Evolutionary conservation across 2,113 vertebrate genomes (phyloP).

Genomic region (Madoqua kirkii): DNA sequence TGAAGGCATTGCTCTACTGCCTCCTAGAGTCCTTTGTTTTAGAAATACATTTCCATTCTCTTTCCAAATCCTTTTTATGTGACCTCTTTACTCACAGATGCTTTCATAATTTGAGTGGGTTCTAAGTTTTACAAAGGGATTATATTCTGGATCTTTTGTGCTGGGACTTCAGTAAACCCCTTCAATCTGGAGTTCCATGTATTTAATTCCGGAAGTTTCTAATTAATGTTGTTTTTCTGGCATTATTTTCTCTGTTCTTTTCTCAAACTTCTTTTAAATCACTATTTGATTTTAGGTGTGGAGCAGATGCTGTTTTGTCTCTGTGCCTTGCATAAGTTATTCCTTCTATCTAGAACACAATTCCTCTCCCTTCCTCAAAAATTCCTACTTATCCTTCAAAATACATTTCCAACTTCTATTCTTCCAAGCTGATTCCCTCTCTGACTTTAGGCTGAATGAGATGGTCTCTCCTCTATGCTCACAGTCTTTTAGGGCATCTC

Average conservation of each 20-base stretch:
- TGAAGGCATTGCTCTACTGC: not conserved
- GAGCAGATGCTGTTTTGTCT: not conserved
- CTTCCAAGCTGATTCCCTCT: not conserved
- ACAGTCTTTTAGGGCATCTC: not conserved
- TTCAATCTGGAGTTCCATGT: not conserved
- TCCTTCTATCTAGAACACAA: not conserved
- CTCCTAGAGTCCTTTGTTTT: not conserved
- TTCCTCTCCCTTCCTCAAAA: not conserved
- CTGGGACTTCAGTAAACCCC: not conserved
- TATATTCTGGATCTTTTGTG: not conserved
- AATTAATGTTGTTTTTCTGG: not conserved
- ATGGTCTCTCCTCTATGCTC: not conserved
- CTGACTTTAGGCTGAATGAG: not conserved
- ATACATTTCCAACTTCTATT: not conserved
- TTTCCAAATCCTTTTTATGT: not conserved
- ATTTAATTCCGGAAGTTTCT: not conserved
- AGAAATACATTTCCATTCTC: not conserved
- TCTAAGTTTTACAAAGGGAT: not conserved
- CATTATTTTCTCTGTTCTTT: slow-evolving; percentile 2
- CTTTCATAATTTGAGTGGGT: not conserved
- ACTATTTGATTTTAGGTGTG: not conserved
- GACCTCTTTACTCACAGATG: not conserved
- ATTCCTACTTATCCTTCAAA: not conserved
- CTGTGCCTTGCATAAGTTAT: not conserved
- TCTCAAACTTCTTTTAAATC: not conserved